These are phyloP conservation scores for Dendroctonus ponderosae DNA, from an alignment of 1,140 invertebrate species.

Conservation along the genomic window DNA sequence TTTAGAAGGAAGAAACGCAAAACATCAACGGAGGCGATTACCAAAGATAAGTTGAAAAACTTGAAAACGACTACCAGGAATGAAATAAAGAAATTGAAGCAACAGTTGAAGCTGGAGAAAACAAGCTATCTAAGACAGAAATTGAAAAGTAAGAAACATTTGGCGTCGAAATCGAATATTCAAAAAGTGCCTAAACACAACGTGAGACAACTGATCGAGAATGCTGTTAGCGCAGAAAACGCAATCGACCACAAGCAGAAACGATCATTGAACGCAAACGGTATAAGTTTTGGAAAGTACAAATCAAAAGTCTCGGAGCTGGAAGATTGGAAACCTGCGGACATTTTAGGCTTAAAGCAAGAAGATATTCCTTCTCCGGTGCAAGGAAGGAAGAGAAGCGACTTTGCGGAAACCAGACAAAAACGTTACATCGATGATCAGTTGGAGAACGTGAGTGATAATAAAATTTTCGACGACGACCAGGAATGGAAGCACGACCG, in stretches of 20 bases:
- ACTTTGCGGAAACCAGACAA: too few relatives aligned
- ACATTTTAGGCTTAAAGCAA: constrained; percentile 19
- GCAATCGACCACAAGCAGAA: not conserved
- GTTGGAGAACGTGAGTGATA: too few relatives aligned
- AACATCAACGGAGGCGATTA: too few relatives aligned
- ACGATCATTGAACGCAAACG: not conserved
- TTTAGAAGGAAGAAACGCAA: not conserved
- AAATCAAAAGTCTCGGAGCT: constrained; percentile 24
- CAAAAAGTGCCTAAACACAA: not conserved
- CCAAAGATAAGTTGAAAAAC: not conserved
- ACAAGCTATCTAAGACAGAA: constrained; percentile 6
- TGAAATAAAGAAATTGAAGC: constrained; percentile 2
- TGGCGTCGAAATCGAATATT: not conserved
- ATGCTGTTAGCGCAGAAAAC: not conserved
- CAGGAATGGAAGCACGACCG: too few relatives aligned
- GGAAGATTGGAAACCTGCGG: constrained; percentile 34
- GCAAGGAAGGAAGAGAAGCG: too few relatives aligned
- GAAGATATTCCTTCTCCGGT: too few relatives aligned
- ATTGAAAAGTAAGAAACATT: constrained; percentile 1
- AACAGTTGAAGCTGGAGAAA: constrained; percentile 6
- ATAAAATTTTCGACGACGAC: too few relatives aligned
- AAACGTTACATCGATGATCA: too few relatives aligned
- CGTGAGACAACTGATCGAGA: not conserved
- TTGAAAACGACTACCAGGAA: not conserved
- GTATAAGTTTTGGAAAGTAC: constrained; percentile 26